Evolutionary conservation across 2,797 vertebrate genomes (phyloP).

Genomic region (Malacoraja senta): DNA sequence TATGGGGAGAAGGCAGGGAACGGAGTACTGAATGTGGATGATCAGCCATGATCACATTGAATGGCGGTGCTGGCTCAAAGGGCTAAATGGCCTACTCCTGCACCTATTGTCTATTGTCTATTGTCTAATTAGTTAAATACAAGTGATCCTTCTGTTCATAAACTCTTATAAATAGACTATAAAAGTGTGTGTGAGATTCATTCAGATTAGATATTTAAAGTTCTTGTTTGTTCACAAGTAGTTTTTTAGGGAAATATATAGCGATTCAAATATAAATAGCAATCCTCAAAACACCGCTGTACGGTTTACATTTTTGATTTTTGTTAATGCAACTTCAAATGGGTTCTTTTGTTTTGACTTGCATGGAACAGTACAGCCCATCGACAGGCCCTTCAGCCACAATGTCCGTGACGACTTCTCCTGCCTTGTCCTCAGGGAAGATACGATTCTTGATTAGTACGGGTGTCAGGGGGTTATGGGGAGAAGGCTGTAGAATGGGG

Average conservation of each 20-base stretch:
- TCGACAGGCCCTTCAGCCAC: too few species aligned
- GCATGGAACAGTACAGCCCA: too few species aligned
- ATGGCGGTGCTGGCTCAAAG: too few species aligned
- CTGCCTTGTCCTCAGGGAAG: neutral
- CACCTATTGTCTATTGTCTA: too few species aligned
- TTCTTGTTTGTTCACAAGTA: neutral
- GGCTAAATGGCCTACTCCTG: too few species aligned
- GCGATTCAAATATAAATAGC: neutral
- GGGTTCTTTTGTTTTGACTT: neutral
- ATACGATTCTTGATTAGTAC: neutral
- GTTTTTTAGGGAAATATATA: neutral
- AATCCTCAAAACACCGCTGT: neutral
- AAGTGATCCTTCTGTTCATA: neutral
- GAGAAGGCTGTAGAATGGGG: neutral
- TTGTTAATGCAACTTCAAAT: neutral
- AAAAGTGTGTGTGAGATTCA: neutral
- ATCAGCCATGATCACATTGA: too few species aligned
- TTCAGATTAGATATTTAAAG: neutral
- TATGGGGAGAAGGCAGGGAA: too few species aligned
- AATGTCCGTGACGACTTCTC: neutral
- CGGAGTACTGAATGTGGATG: too few species aligned
- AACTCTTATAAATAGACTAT: neutral
- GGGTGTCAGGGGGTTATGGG: neutral
- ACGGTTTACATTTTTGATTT: neutral
- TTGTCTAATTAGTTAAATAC: neutral